phyloP scores from a whole-genome alignment of 2,113 vertebrate species.

The Festucalex cinctus region DNA sequence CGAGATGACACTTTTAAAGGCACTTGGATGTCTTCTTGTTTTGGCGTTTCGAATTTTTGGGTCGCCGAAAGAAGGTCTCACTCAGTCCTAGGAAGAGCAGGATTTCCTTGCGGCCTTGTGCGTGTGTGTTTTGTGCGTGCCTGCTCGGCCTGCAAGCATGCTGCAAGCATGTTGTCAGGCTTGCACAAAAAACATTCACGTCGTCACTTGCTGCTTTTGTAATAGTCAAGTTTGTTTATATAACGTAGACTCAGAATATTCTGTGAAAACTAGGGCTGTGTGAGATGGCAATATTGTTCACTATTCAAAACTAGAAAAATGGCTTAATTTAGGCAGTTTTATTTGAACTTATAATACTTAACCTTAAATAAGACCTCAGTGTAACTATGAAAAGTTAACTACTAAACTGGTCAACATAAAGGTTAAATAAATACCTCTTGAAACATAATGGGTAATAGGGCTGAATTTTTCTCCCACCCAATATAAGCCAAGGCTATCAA shows the following conservation, averaged over 20 bases:
- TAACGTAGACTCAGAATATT: background rate
- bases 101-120: conserved; percentile 5
- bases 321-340: too few species aligned
- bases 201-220: background rate
- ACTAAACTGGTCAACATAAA: too few species aligned
- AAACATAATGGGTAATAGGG: too few species aligned
- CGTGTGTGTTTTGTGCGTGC: background rate
- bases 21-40: background rate
- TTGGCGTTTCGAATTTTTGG: background rate
- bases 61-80: background rate
- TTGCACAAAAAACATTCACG: background rate
- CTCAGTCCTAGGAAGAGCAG: background rate
- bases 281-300: too few species aligned
- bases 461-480: too few species aligned
- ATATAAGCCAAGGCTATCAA: too few species aligned
- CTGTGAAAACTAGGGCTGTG: too few species aligned
- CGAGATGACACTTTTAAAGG: background rate
- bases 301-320: too few species aligned
- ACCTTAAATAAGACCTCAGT: too few species aligned
- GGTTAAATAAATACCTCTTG: too few species aligned
- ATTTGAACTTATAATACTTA: too few species aligned
- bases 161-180: background rate
- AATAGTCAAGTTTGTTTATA: background rate
- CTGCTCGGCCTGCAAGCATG: background rate
- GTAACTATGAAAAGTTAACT: too few species aligned